These are phyloP conservation scores for Platalea minor DNA, from an alignment of 2,797 vertebrate genomes.

Conservation along the genomic window DNA sequence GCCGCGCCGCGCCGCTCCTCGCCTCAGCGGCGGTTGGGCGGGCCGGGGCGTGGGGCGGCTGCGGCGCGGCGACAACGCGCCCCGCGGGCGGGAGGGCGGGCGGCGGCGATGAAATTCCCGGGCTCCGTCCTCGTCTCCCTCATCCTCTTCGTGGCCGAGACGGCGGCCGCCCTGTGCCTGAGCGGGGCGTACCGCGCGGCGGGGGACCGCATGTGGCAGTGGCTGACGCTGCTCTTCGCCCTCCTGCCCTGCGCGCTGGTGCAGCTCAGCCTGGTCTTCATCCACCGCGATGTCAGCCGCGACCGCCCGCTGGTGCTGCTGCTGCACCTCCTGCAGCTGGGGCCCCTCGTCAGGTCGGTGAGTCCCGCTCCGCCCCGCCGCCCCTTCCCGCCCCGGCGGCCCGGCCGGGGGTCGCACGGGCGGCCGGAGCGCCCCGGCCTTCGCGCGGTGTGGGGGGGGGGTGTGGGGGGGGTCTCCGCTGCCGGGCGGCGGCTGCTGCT, in stretches of 20 bases:
- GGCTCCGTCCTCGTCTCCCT: conserved; percentile 92
- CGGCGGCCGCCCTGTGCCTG: conserved; percentile 87
- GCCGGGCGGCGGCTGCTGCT: neutral
- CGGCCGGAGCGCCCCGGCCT: neutral
- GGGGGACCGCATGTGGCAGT: conserved; percentile 91
- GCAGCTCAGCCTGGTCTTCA: conserved; percentile 93
- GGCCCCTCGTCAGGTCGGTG: conserved; percentile 89
- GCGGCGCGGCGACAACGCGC: neutral
- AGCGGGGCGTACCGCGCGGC: conserved; percentile 88
- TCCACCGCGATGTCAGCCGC: conserved; percentile 93
- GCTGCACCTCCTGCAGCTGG: conserved; percentile 93
- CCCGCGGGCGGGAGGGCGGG: neutral
- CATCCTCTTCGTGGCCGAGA: conserved; percentile 91
- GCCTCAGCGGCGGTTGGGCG: neutral
- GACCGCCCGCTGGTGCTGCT: conserved; percentile 92
- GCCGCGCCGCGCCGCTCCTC: neutral
- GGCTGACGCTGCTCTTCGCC: conserved; percentile 91
- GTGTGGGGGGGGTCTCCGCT: neutral
- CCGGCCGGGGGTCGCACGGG: neutral
- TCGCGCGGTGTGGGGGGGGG: neutral
- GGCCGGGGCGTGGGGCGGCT: neutral
- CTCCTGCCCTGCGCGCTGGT: conserved; percentile 90
- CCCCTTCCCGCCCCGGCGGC: neutral
- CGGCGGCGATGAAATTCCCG: conserved; percentile 90
- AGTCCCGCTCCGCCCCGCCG: neutral